Evolutionary conservation across 2,888 invertebrate genomes (phyloP), one percentile per base, ranked within the genome.

Genomic region (Synergus laeviventris): DNA sequence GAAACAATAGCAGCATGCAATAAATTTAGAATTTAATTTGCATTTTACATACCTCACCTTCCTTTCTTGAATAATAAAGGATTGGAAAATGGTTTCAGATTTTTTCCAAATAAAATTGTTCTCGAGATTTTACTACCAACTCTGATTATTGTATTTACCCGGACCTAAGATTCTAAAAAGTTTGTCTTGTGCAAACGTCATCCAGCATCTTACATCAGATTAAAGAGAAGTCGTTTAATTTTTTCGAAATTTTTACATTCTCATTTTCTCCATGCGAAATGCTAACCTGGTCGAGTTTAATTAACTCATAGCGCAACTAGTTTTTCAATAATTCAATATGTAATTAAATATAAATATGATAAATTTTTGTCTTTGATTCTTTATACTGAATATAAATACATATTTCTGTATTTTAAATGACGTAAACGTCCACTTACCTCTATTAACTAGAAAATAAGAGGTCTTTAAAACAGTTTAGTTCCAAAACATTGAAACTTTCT

Each of bases 381-480:
- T 31, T 31, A 31, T 31, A 4, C 31, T 31, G 31, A 31, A 45
- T n/a, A 49, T n/a, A 9, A 49, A 49, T n/a, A n/a, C n/a, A 66
- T 45, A 59, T 45, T 31, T 54, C 49, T n/a, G 11, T n/a, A 49
- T 66, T 45, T 11, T n/a, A 1, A 8, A 31, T 70, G 45, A 70
- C 31, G 66, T 49, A 36, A 70, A 70, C n/a, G n/a, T n/a, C 24
- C 16, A 49, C 49, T 70, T 49, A 49, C 45, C 49, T 49, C n/a
- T 14, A 49, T 49, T 49, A 70, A 49, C 49, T 49, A 70, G 45
- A 70, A 49, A 70, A 70, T 66, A 42, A 45, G 42, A 16, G 3
- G 31, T n/a, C 31, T 18, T 70, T 70, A 70, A n/a, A n/a, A 45
- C 49, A 70, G 49, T 36, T 70, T 70, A 31, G 31, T 36, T 49